Percentiles rank a stretch among this genome's conserved stretches.
phyloP scores from a whole-genome alignment of 2,797 vertebrate genomes.

The Galaxias olidus region DNA sequence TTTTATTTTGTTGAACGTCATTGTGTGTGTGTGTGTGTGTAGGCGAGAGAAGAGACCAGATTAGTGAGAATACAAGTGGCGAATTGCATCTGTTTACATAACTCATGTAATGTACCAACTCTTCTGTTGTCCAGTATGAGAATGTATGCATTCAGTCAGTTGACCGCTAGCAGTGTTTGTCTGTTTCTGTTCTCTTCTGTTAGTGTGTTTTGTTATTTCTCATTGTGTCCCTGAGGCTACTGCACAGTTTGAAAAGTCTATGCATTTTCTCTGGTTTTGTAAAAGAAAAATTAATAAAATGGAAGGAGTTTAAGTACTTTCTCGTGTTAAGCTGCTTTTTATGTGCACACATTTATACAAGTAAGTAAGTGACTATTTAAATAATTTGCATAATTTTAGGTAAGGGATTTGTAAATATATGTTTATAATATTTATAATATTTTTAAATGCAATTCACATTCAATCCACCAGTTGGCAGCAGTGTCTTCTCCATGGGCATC shows the following conservation, averaged over 20 bases:
- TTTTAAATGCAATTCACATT: too few species aligned
- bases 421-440: too few species aligned
- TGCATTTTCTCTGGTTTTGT: constrained; percentile 72
- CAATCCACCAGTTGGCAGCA: too few species aligned
- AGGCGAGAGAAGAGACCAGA: neutral
- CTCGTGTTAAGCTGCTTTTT: neutral
- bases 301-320: constrained; percentile 40
- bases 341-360: too few species aligned
- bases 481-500: too few species aligned
- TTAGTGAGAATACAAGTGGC: too few species aligned
- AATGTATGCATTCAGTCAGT: constrained; percentile 30
- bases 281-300: constrained; percentile 64
- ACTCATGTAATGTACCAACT: constrained; percentile 31
- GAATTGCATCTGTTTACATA: constrained; percentile 13
- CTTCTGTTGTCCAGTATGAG: constrained; percentile 6
- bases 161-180: constrained; percentile 57
- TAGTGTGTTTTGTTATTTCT: constrained; percentile 25
- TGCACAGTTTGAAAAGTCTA: constrained; percentile 48
- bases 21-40: constrained; percentile 6
- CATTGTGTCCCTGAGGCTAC: constrained; percentile 40
- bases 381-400: too few species aligned
- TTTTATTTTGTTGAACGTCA: constrained; percentile 7
- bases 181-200: neutral
- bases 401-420: too few species aligned
- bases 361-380: too few species aligned